Conservation (phyloP, 2,113 vertebrate species). For the Stomatorhinus ivindoensis region DNA sequence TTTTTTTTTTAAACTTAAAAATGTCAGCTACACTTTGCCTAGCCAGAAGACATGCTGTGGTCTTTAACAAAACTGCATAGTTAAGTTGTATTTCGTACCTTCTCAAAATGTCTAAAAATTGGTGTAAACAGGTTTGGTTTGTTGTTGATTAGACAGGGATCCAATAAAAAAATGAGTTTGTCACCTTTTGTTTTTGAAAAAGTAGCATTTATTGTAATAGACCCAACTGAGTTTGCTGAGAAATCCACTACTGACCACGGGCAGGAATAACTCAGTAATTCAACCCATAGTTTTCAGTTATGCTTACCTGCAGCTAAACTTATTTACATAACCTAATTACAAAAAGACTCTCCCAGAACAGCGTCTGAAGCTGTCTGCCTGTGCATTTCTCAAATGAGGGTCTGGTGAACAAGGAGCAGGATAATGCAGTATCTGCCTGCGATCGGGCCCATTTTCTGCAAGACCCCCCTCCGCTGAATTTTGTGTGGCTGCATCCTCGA, state of each 20-base stretch:
- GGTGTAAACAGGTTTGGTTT: slow-evolving; percentile 46
- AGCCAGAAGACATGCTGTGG: slow-evolving; percentile 45
- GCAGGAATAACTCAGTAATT: not conserved
- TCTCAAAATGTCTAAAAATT: slow-evolving; percentile 65
- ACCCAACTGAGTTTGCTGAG: not conserved
- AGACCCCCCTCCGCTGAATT: no score
- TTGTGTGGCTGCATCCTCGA: not conserved
- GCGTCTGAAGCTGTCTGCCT: not conserved
- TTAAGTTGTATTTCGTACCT: slow-evolving; percentile 69
- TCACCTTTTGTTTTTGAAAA: not conserved
- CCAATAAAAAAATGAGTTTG: slow-evolving; percentile 1
- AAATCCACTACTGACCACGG: not conserved
- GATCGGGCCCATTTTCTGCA: no score
- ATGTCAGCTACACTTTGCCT: slow-evolving; percentile 58
- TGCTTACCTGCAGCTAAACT: slow-evolving; percentile 19
- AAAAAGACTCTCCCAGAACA: slow-evolving; percentile 1
- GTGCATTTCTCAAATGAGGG: slow-evolving; percentile 20
- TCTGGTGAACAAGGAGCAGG: not conserved
- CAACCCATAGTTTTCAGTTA: not conserved
- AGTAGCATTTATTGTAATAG: slow-evolving; percentile 1
- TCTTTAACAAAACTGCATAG: slow-evolving; percentile 62
- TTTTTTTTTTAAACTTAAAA: slow-evolving; percentile 62
- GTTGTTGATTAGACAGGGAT: slow-evolving; percentile 1
- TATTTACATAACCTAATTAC: slow-evolving; percentile 20
- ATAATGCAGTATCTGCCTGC: not conserved